phyloP scores from a whole-genome alignment of 1,140 invertebrate genomes.

The Laupala kohalensis region DNA sequence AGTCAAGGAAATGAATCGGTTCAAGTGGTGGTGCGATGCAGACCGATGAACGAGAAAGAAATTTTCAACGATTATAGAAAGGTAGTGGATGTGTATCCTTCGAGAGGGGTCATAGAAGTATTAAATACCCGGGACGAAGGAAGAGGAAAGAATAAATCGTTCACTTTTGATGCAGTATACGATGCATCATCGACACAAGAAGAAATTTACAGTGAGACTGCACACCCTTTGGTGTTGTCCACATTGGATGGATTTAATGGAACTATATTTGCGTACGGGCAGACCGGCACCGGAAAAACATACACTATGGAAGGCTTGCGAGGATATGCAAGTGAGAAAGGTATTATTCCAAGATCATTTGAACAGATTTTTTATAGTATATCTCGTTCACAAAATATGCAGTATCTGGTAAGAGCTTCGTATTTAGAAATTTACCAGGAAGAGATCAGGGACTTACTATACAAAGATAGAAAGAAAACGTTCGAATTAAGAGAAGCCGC shows the following conservation, averaged over 20 bases:
- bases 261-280: conserved; percentile 94
- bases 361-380: conserved; percentile 94
- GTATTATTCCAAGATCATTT: conserved; percentile 89
- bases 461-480: conserved; percentile 58
- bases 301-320: conserved; percentile 77
- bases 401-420: conserved; percentile 82
- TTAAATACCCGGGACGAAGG: conserved; percentile 42
- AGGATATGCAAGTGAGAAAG: conserved; percentile 48
- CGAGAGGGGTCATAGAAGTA: conserved; percentile 52
- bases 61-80: conserved; percentile 50
- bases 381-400: conserved; percentile 68
- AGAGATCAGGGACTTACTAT: conserved; percentile 75
- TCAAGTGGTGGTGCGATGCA: conserved; percentile 80
- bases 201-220: conserved; percentile 91
- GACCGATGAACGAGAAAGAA: conserved; percentile 78
- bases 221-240: conserved; percentile 86
- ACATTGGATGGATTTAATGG: conserved; percentile 93
- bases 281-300: conserved; percentile 92
- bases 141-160: conserved; percentile 54
- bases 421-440: conserved; percentile 95
- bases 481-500: conserved; percentile 66
- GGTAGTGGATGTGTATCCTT: conserved; percentile 50
- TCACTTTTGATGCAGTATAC: conserved; percentile 91
- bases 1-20: conserved; percentile 56
- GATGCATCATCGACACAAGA: conserved; percentile 76